Conservation (phyloP, 2,888 invertebrate genomes). For the Proisotoma minuta region DNA sequence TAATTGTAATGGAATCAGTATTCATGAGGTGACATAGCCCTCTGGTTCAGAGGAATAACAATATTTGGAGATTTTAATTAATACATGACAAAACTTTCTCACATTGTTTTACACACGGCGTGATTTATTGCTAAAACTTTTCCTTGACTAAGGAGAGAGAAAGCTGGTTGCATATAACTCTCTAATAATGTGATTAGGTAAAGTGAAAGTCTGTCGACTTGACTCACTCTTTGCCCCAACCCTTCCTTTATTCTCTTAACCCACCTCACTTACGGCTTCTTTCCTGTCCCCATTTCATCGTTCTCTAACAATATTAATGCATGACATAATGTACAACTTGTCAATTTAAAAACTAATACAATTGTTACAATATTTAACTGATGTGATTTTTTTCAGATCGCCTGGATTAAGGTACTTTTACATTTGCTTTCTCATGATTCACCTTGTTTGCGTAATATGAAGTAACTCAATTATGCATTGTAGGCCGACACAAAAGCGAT, state of each 20-base stretch:
- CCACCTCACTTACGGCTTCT: background rate
- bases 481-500: conserved; percentile 68
- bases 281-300: too few relatives aligned
- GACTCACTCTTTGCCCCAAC: background rate
- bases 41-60: conserved; percentile 43
- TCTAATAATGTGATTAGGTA: conserved; percentile 15
- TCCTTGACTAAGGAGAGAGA: conserved; percentile 6
- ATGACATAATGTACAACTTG: too few relatives aligned
- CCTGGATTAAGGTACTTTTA: conserved; percentile 86
- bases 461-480: background rate
- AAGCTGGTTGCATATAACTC: background rate
- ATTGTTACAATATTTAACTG: background rate
- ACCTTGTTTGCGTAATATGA: conserved; percentile 8
- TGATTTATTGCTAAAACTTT: conserved; percentile 47
- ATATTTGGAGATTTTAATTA: conserved; percentile 48
- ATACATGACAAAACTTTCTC: conserved; percentile 48
- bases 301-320: too few relatives aligned
- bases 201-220: conserved; percentile 10
- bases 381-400: conserved; percentile 61
- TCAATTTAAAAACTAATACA: too few relatives aligned
- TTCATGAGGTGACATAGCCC: conserved; percentile 34
- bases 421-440: too few relatives aligned
- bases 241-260: background rate
- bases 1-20: conserved; percentile 30
- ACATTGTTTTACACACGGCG: conserved; percentile 43